Conservation (phyloP, 2,797 vertebrate species). For the Oryzias sinensis region DNA sequence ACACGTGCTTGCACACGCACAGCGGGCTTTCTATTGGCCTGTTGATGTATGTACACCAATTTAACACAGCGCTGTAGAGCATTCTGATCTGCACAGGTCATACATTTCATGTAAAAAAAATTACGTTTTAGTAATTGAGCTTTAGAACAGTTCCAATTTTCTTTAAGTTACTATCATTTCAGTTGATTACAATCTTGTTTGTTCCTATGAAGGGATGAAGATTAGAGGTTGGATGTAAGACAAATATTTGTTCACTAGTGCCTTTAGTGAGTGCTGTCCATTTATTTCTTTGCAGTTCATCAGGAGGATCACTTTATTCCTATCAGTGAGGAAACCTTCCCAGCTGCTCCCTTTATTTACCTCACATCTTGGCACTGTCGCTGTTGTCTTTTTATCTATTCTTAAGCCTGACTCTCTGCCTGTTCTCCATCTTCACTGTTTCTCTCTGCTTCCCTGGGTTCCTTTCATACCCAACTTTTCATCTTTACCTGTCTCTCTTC, state of each 20-base stretch:
- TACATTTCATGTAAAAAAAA: background rate
- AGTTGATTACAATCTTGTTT: constrained; percentile 21
- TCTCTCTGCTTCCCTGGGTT: constrained; percentile 26
- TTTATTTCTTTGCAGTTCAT: constrained; percentile 33
- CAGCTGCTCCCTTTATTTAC: constrained; percentile 41
- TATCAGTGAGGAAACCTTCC: constrained; percentile 38
- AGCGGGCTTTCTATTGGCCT: constrained; percentile 8
- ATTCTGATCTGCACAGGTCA: constrained; percentile 5
- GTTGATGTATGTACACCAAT: constrained; percentile 12
- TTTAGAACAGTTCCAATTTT: background rate
- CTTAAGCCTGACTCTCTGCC: constrained; percentile 25
- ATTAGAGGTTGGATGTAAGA: constrained; percentile 51
- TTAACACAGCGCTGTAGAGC: background rate
- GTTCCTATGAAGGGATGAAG: constrained; percentile 33
- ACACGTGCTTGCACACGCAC: constrained; percentile 9
- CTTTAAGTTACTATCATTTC: background rate
- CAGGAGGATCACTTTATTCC: constrained; percentile 37
- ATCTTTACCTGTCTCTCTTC: constrained; percentile 22
- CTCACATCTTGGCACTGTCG: constrained; percentile 32
- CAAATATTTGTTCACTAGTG: constrained; percentile 4
- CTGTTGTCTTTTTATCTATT: constrained; percentile 46
- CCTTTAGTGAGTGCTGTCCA: constrained; percentile 66
- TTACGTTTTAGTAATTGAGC: background rate
- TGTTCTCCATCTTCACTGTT: constrained; percentile 17
- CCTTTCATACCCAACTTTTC: constrained; percentile 18